A percentile compares a stretch with the other conserved stretches of the same genome.
Evolutionary conservation across 2,888 invertebrate genomes (phyloP).

Genomic region (Fabriciana adippe): DNA sequence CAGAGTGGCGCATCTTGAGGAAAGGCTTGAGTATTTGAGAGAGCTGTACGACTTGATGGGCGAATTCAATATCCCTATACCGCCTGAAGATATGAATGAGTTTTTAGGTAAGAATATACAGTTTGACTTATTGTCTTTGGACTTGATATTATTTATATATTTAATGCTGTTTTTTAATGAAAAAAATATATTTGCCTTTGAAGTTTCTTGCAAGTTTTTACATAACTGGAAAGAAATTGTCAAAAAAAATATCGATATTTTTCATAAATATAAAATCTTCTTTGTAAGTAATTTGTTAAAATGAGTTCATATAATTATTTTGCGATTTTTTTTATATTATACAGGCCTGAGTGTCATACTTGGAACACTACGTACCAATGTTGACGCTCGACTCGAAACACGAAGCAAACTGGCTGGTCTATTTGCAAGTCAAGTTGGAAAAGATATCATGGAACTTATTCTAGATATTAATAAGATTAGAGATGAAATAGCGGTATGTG

Average conservation of each 20-base stretch:
- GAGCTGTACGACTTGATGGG: constrained; percentile 93
- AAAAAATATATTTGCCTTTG: no score
- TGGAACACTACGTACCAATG: constrained; percentile 84
- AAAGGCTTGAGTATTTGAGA: constrained; percentile 89
- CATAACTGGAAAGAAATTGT: no score
- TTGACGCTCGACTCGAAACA: constrained; percentile 87
- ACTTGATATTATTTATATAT: neutral
- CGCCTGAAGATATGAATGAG: constrained; percentile 86
- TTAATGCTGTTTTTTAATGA: no score
- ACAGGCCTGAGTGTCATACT: constrained; percentile 84
- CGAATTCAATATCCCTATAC: constrained; percentile 87
- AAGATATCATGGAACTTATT: constrained; percentile 88
- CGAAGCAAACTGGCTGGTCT: constrained; percentile 85
- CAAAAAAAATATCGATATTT: no score
- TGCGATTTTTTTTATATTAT: neutral
- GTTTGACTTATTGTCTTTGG: neutral
- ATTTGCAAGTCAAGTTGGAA: constrained; percentile 88
- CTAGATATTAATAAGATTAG: constrained; percentile 88
- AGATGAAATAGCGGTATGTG: constrained; percentile 85
- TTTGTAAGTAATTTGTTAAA: no score
- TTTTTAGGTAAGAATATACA: constrained; percentile 68
- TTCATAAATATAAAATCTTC: no score
- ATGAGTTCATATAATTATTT: neutral
- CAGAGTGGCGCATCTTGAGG: constrained; percentile 87
- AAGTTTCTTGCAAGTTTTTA: no score